These are phyloP conservation scores for Lithodes maja DNA, from an alignment of 2,888 invertebrate species.

Conservation along the genomic window DNA sequence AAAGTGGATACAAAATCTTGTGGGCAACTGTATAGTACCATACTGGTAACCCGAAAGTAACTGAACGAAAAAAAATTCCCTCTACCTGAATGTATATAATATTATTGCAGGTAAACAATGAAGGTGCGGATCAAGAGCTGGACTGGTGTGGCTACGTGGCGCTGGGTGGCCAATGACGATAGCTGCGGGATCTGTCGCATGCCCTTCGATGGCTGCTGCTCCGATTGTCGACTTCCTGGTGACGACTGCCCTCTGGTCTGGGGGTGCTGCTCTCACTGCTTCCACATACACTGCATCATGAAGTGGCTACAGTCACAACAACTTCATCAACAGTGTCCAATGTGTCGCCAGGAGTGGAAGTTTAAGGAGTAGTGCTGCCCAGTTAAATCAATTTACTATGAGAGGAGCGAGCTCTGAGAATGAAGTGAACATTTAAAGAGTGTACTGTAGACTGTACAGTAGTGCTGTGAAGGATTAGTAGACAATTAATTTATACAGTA, in stretches of 20 bases:
- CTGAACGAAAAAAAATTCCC: not conserved
- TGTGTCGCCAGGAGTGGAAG: conserved; percentile 99
- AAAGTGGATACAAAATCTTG: no score
- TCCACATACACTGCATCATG: conserved; percentile 99
- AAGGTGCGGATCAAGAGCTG: conserved; percentile 80
- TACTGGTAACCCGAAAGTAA: no score
- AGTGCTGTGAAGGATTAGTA: no score
- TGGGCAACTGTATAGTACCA: no score
- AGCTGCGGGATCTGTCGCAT: conserved; percentile 99
- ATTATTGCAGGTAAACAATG: conserved; percentile 34
- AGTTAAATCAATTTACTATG: no score
- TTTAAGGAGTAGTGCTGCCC: conserved; percentile 82
- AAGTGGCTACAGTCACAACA: conserved; percentile 95
- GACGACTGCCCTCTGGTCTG: conserved; percentile 99
- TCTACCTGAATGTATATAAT: not conserved
- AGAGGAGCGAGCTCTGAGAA: no score
- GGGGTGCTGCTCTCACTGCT: conserved; percentile 99
- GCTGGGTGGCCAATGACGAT: conserved; percentile 99
- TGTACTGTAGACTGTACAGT: no score
- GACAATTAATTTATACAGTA: no score
- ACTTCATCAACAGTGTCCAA: conserved; percentile 79
- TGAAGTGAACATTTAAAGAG: no score
- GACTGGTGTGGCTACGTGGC: conserved; percentile 98
- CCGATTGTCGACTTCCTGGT: conserved; percentile 97
- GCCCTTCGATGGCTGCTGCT: conserved; percentile 98